A percentile compares a stretch with the other conserved stretches of the same genome.
These are phyloP conservation scores for Sceliomorpha sp. DNA, from an alignment of 2,888 invertebrate species.

Conservation along the genomic window DNA sequence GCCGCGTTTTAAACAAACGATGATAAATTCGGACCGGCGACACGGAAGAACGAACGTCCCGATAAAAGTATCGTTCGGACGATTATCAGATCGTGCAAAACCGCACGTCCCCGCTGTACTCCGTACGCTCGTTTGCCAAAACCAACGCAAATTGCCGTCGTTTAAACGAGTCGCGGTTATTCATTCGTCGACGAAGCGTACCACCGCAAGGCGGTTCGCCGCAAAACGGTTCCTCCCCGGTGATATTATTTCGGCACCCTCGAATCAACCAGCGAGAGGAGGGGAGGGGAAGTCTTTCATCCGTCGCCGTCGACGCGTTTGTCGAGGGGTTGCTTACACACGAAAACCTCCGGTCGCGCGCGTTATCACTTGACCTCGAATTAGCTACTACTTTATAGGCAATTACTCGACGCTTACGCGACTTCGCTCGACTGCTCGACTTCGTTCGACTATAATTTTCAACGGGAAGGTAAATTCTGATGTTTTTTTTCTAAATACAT, in stretches of 20 bases:
- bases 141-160: too few species aligned
- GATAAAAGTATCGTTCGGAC: too few species aligned
- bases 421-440: not conserved
- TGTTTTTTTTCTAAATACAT: too few species aligned
- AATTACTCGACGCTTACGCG: slow-evolving; percentile 2
- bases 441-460: too few species aligned
- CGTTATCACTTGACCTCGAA: slow-evolving; percentile 14
- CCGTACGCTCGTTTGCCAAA: too few species aligned
- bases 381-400: not conserved
- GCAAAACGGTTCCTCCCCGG: not conserved
- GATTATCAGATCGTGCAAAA: too few species aligned
- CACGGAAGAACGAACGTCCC: too few species aligned
- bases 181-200: slow-evolving; percentile 4
- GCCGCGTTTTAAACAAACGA: too few species aligned
- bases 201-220: not conserved
- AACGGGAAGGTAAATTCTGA: too few species aligned
- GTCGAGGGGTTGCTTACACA: not conserved
- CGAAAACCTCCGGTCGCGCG: not conserved
- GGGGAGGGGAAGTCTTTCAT: slow-evolving; percentile 5
- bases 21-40: too few species aligned
- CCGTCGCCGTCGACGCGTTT: too few species aligned
- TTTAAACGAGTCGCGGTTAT: slow-evolving; percentile 8
- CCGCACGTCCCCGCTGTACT: too few species aligned
- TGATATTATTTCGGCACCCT: slow-evolving; percentile 3
- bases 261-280: slow-evolving; percentile 5